Evolutionary conservation across 2,888 invertebrate species (phyloP).

Genomic region (Teinopalpus imperialis): DNA sequence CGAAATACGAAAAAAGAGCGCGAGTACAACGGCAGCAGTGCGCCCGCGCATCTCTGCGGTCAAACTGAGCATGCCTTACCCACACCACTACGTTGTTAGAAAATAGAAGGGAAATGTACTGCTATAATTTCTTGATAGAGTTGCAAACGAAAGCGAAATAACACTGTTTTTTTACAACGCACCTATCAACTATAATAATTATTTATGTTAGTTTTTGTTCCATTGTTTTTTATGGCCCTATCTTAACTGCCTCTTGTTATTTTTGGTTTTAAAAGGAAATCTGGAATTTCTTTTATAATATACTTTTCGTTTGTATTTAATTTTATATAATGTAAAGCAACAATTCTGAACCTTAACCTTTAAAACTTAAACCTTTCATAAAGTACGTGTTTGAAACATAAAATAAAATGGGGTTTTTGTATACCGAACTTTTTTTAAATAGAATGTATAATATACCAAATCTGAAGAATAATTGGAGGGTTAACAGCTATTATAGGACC

Average conservation of each 20-base stretch:
- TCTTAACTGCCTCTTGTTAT: not conserved
- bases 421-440: too few species aligned
- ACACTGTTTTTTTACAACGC: not conserved
- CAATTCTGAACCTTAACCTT: too few species aligned
- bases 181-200: constrained; percentile 11
- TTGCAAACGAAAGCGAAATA: constrained; percentile 24
- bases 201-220: not conserved
- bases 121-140: constrained; percentile 21
- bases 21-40: constrained; percentile 58
- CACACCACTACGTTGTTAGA: constrained; percentile 40
- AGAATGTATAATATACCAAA: too few species aligned
- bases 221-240: not conserved
- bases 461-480: too few species aligned
- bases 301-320: too few species aligned
- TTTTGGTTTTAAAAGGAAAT: too few species aligned
- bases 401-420: too few species aligned
- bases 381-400: too few species aligned
- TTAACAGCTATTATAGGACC: too few species aligned
- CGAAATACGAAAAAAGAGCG: constrained; percentile 49
- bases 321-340: too few species aligned
- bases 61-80: constrained; percentile 53
- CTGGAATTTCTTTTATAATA: too few species aligned
- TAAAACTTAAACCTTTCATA: too few species aligned
- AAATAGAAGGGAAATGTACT: constrained; percentile 46
- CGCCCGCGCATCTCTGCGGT: constrained; percentile 70